Evolutionary conservation across 1,140 invertebrate species (phyloP).

Genomic region (Heliconius hewitsoni): DNA sequence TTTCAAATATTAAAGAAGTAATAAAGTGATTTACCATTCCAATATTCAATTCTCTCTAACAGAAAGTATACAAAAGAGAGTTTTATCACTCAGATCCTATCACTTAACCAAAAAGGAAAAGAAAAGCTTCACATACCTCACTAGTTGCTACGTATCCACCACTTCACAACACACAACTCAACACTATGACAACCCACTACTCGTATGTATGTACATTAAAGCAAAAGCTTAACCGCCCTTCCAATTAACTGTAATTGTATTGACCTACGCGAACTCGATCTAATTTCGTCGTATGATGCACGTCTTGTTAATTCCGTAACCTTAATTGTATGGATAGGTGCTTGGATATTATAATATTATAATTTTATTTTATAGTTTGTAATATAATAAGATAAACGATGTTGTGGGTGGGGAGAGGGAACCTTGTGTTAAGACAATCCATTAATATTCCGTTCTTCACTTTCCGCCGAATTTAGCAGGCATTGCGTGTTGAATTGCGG

Average conservation of each 20-base stretch:
- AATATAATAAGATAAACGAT: too few species aligned
- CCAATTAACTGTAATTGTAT: slow-evolving; percentile 75
- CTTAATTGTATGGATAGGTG: slow-evolving; percentile 9
- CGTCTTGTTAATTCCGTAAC: slow-evolving; percentile 22
- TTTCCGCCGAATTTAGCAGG: too few species aligned
- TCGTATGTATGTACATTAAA: slow-evolving; percentile 34
- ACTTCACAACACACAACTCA: slow-evolving; percentile 33
- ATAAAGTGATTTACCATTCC: too few species aligned
- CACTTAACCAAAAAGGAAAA: not conserved
- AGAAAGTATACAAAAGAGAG: too few species aligned
- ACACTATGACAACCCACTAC: slow-evolving; percentile 40
- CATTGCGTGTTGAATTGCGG: too few species aligned
- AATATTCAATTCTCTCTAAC: too few species aligned
- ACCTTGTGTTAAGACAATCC: too few species aligned
- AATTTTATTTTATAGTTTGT: not conserved
- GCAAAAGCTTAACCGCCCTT: slow-evolving; percentile 61
- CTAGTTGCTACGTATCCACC: slow-evolving; percentile 9
- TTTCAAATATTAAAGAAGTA: too few species aligned
- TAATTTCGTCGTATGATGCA: slow-evolving; percentile 66
- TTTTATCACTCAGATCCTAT: too few species aligned
- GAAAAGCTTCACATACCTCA: slow-evolving; percentile 29
- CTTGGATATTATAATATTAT: not conserved
- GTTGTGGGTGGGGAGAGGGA: too few species aligned
- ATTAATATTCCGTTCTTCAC: too few species aligned
- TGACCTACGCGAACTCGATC: slow-evolving; percentile 77